Conservation (phyloP, 2,888 invertebrate species). For the Pocota personata region DNA sequence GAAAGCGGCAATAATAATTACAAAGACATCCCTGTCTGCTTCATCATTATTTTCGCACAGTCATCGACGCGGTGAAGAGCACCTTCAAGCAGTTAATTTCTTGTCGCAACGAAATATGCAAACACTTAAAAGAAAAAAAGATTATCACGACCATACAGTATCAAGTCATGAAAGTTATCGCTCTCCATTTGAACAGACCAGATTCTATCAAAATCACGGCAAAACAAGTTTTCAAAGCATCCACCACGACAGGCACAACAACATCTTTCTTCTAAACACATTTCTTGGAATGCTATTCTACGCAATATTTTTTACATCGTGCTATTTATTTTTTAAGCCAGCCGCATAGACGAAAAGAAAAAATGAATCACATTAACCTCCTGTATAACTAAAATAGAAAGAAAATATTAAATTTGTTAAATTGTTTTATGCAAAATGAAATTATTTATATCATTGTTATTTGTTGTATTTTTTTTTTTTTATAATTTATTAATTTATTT, state of each 20-base stretch:
- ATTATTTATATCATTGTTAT: slow-evolving; percentile 63
- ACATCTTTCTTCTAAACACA: slow-evolving; percentile 69
- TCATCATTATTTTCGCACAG: slow-evolving; percentile 72
- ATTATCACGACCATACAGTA: slow-evolving; percentile 9
- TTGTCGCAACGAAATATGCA: slow-evolving; percentile 46
- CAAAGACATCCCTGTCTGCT: slow-evolving; percentile 71
- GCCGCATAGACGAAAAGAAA: slow-evolving; percentile 73
- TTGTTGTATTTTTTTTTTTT: slow-evolving; percentile 61
- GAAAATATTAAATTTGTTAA: slow-evolving; percentile 53
- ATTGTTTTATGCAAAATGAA: slow-evolving; percentile 48
- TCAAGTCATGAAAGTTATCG: slow-evolving; percentile 1
- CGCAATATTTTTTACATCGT: slow-evolving; percentile 78
- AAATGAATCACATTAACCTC: slow-evolving; percentile 61
- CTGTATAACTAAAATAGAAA: slow-evolving; percentile 38
- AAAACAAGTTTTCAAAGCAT: slow-evolving; percentile 15
- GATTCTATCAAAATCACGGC: background rate
- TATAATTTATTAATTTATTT: slow-evolving; percentile 70
- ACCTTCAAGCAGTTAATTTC: slow-evolving; percentile 39
- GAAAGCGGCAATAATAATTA: slow-evolving; percentile 72
- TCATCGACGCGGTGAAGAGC: slow-evolving; percentile 46
- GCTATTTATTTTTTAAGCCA: slow-evolving; percentile 76
- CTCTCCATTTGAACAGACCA: slow-evolving; percentile 7
- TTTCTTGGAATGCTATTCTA: slow-evolving; percentile 75
- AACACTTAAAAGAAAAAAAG: slow-evolving; percentile 27
- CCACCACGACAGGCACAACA: slow-evolving; percentile 15